Percentiles rank a stretch among this genome's conserved stretches.
These are phyloP conservation scores for Poicephalus meyeri DNA, from an alignment of 2,113 vertebrate genomes.

Conservation along the genomic window DNA sequence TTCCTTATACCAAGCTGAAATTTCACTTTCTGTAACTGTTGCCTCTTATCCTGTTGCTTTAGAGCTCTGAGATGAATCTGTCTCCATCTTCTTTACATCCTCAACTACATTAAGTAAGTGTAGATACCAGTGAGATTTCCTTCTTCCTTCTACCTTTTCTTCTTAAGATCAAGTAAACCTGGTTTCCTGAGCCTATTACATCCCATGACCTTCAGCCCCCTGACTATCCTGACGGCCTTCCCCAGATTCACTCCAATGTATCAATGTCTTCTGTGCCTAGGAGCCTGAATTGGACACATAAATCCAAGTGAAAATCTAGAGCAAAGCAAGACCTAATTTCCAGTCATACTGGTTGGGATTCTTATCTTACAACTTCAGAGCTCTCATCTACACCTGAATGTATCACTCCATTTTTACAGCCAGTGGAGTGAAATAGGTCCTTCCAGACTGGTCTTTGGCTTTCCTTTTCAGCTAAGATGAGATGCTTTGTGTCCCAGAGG, in stretches of 20 bases:
- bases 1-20: not conserved
- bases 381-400: not conserved
- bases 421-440: not conserved
- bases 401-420: not conserved
- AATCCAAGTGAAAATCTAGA: not conserved
- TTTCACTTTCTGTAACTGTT: not conserved
- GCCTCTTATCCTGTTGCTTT: not conserved
- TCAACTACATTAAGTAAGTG: not conserved
- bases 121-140: not conserved
- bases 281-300: not conserved
- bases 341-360: not conserved
- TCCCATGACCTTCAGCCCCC: not conserved
- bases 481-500: not conserved
- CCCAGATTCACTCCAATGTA: not conserved
- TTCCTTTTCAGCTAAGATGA: not conserved
- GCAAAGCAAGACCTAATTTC: not conserved
- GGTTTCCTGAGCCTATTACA: not conserved
- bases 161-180: not conserved
- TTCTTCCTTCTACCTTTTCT: not conserved
- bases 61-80: not conserved
- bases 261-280: not conserved
- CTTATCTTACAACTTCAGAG: not conserved
- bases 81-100: not conserved
- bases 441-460: not conserved
- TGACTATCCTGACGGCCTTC: not conserved